Evolutionary conservation across 53 echinoderm and acorn worm species (phyloP), one percentile per base, ranked within the genome.

Genomic region (Actinopyga echinites): DNA sequence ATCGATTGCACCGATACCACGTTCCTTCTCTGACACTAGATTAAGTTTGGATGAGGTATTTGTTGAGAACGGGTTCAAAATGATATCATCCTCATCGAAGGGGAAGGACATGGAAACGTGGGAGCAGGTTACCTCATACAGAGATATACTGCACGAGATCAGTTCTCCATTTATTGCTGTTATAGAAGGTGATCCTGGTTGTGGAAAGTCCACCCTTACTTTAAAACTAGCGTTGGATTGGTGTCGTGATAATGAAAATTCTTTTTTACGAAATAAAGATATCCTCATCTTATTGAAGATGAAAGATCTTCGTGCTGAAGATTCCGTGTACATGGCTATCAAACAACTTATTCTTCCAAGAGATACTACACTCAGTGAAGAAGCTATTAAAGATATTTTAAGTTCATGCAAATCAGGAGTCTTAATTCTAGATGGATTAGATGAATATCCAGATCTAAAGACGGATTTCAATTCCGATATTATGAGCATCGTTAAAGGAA

Each of bases 111-210:
- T 1, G 38, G 19, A 12, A 20, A 34, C 21, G 10, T 32, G 68
- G 68, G 1, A 33, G 30, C 9, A 11, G 3, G 29, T 67, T n/a
- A 38, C 21, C 2, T 34, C 35, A 19, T 67, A 34, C 31, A 4
- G 38, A 26, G 68, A 67, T 35, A 34, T 67, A 3, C 38, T 67
- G 19, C 29, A 6, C 21, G 36, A 32, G 8, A 6, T 38, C 20
- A 0, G 15, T 20, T 2, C 38, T 67, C n/a, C 21, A 21, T 35
- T 38, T 15, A 0, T 67, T 32, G 36, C 38, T 12, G n/a, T 67
- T 34, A 34, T 67, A n/a, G 68, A 67, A 34, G 68, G 68, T 7
- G 68, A 35, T 32, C 68, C 68, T 67, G 68, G 68, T 8, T 30
- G 34, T 1, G 68, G 68, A 67, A 67, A 67, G 30, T 34, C 68